A percentile compares a stretch with the other conserved stretches of the same genome.
Evolutionary conservation across 2,888 invertebrate species (phyloP).

Genomic region (Morpho achilles): DNA sequence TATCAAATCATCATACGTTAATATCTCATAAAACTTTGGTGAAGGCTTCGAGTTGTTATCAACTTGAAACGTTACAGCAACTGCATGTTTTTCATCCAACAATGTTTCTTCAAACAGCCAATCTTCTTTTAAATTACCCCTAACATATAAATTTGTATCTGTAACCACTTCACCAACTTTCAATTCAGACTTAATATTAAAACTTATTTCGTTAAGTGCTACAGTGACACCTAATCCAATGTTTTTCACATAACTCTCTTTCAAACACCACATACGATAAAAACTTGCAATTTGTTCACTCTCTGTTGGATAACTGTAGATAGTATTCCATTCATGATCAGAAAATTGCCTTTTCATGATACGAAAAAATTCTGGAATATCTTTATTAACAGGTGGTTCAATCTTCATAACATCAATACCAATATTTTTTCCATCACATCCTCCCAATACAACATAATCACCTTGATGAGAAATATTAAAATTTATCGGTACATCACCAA

Average conservation of each 20-base stretch:
- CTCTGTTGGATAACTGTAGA: conserved; percentile 79
- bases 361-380: conserved; percentile 89
- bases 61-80: conserved; percentile 83
- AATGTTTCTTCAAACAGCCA: conserved; percentile 93
- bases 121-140: conserved; percentile 72
- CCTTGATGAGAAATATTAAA: conserved; percentile 98
- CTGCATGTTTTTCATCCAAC: conserved; percentile 86
- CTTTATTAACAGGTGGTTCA: conserved; percentile 85
- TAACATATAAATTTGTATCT: conserved; percentile 83
- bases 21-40: conserved; percentile 63
- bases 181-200: conserved; percentile 81
- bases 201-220: conserved; percentile 87
- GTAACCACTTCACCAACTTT: conserved; percentile 58
- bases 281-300: conserved; percentile 86
- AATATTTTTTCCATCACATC: conserved; percentile 75
- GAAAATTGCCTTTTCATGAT: conserved; percentile 94
- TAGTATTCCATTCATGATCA: conserved; percentile 87
- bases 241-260: conserved; percentile 97
- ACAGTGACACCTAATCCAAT: conserved; percentile 90
- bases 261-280: conserved; percentile 94
- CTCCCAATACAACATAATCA: conserved; percentile 89
- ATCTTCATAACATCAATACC: conserved; percentile 95
- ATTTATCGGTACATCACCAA: conserved; percentile 57
- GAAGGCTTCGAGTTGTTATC: conserved; percentile 38
- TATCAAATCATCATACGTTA: conserved; percentile 81